Base-by-base conservation (phyloP, 2,888 invertebrate species). In the Eupeodes latifasciatus region DNA sequence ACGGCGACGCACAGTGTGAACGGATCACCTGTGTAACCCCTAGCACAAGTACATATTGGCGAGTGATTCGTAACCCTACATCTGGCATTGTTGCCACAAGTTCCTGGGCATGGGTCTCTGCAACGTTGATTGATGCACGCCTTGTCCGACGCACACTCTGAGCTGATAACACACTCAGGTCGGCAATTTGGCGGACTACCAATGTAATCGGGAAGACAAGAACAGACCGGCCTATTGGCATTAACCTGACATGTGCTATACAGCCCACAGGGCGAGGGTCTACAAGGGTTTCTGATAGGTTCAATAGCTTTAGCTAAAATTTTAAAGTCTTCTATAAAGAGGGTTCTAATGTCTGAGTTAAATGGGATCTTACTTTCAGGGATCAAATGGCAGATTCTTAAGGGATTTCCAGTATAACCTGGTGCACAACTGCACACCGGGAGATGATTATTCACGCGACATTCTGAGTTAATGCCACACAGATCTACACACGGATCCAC, bases 401-500 rank as follows among this genome's bases (percentile, higher is more conserved):
- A 95, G 12, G 98, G 96, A 94, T 97, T 96, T 92, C 98, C 98
- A 85, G 96, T 96, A 91, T 95, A 96, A 90, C 96, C 97, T 61
- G 95, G 93, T 67, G 96, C 91, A 92, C 97, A 97, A 72, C 95
- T 95, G 91, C 97, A 97, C 44, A 96, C 95, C 5, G 98, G 97
- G 75, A 96, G 96, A 93, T 98, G 98, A 93, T 97, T 97, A 90
- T 96, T 95, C 4, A 98, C 97, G 76, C 95, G 95, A 92, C 98
- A 98, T 93, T 96, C 96, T 5, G 97, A 97, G 92, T 97, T 97
- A 90, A 97, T 94, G 67, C 97, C 97, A 92, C 98, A 98, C 49
- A 96, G 96, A 90, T 97, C 97, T 44, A 95, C 95, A 91, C 98
- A 98, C 27, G 98, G 97, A 94, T 98, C 96, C 91, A 95, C 95